These are phyloP conservation scores for Zygaena filipendulae DNA, from an alignment of 2,888 invertebrate genomes.

Conservation along the genomic window DNA sequence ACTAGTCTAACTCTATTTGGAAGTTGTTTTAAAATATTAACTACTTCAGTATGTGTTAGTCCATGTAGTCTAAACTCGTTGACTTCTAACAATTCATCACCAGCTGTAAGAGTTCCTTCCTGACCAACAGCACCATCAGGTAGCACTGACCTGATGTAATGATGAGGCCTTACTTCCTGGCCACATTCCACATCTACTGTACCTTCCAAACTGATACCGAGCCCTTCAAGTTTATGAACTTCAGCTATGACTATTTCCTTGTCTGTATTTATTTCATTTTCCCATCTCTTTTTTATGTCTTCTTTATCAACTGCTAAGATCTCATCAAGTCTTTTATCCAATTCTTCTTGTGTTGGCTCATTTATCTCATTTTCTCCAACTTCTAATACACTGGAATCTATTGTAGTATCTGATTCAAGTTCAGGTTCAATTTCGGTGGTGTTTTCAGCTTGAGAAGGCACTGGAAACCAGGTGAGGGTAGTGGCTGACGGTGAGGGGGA, in stretches of 20 bases:
- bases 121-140: constrained; percentile 96
- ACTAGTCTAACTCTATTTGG: constrained; percentile 92
- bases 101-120: constrained; percentile 89
- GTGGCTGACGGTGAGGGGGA: constrained; percentile 83
- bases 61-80: constrained; percentile 93
- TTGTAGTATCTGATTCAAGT: constrained; percentile 82
- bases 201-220: constrained; percentile 97
- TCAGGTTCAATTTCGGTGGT: constrained; percentile 79
- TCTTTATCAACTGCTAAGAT: constrained; percentile 66
- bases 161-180: constrained; percentile 96
- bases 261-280: constrained; percentile 81
- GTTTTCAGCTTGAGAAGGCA: constrained; percentile 74
- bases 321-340: constrained; percentile 62
- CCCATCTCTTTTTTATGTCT: constrained; percentile 83
- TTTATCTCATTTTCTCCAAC: constrained; percentile 50
- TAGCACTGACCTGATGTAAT: constrained; percentile 96
- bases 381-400: constrained; percentile 79
- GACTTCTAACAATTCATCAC: constrained; percentile 96
- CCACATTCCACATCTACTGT: constrained; percentile 99
- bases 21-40: constrained; percentile 92
- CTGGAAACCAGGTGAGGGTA: constrained; percentile 86
- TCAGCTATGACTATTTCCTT: constrained; percentile 93
- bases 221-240: constrained; percentile 90
- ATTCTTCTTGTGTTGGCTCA: constrained; percentile 63
- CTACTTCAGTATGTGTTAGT: constrained; percentile 95